Base-by-base conservation (phyloP, 2,797 vertebrate genomes). In the Bovichtus diacanthus region DNA sequence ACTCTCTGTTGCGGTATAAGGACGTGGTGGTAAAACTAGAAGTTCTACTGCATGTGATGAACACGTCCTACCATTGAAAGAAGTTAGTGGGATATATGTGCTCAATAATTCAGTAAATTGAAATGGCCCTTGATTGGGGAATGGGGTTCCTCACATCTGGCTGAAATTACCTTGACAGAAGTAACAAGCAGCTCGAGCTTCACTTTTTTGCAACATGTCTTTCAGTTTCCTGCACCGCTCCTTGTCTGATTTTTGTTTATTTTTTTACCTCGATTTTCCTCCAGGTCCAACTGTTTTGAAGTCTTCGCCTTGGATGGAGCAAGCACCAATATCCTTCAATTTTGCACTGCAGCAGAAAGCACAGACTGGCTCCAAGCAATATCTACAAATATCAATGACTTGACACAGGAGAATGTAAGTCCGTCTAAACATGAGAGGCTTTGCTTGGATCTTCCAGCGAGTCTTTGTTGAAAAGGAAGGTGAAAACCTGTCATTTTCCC, bases 361-460 rank as follows among this genome's bases (percentile, higher is more conserved):
- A 93, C 94, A 38, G 97, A 97, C 93, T 99, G 98, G 98, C 96
- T 99, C 86, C 95, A 96, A 92, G 95, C 97, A 81, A 95, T 99
- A 94, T 96, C 96, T 62, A 95, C 96, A 80, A 97, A 97, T 93
- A 96, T 98, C 92, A 94, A 90, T 80, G 94, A 96, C 86, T 92
- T 98, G 93, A 97, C 91, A 51, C 95, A 95, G 81, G 97, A 97
- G 91, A 96, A 96, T 84, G 97, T 99, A 94, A 91, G 98, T 92
- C 44, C 39, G 55, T 46, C 61, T 70, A 1, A 41, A 75, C 38
- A 55, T 74, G 38, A 21, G 8, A 63, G 38, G 34, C 38, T 34
- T n/a, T 6, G 15, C 18, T 34, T n/a, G 18, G 34, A 54, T 63
- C 39, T 51, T 21, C n/a, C 38, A 6, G 0, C 15, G 15, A 51